Evolutionary conservation across 1,140 invertebrate species (phyloP).

Genomic region (Pinna nobilis): DNA sequence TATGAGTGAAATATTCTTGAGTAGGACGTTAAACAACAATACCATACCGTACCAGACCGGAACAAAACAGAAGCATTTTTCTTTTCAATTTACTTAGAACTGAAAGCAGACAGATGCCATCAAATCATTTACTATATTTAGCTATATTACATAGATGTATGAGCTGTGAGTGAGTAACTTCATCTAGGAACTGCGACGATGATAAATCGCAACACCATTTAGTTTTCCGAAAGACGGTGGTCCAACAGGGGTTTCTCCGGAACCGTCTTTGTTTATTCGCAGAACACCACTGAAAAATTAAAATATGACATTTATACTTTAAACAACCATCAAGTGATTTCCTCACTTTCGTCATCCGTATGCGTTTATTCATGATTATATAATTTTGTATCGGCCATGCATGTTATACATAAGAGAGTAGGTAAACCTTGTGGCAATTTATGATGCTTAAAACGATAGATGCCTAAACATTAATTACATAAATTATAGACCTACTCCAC

Average conservation of each 20-base stretch:
- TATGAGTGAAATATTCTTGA: too few species aligned
- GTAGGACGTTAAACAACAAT: too few species aligned
- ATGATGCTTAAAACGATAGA: not conserved
- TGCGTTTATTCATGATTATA: not conserved
- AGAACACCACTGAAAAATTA: constrained; percentile 39
- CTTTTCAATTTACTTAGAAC: too few species aligned
- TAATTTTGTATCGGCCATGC: not conserved
- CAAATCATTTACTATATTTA: not conserved
- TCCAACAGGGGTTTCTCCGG: constrained; percentile 40
- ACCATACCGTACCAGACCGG: too few species aligned
- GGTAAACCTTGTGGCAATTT: too few species aligned
- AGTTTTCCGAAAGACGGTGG: constrained; percentile 47
- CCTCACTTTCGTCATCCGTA: not conserved
- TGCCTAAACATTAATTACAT: not conserved
- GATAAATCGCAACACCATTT: constrained; percentile 15
- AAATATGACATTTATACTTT: not conserved
- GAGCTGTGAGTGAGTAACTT: not conserved
- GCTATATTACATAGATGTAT: not conserved
- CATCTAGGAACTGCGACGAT: not conserved
- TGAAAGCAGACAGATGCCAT: too few species aligned
- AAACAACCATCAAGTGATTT: not conserved
- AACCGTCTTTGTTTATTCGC: constrained; percentile 47
- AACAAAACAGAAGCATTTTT: too few species aligned
- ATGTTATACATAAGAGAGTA: too few species aligned
- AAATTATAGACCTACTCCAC: not conserved